Percentiles rank a stretch among this genome's conserved stretches.
These are phyloP conservation scores for Morpho helenor DNA, from an alignment of 2,888 invertebrate species.

Conservation along the genomic window DNA sequence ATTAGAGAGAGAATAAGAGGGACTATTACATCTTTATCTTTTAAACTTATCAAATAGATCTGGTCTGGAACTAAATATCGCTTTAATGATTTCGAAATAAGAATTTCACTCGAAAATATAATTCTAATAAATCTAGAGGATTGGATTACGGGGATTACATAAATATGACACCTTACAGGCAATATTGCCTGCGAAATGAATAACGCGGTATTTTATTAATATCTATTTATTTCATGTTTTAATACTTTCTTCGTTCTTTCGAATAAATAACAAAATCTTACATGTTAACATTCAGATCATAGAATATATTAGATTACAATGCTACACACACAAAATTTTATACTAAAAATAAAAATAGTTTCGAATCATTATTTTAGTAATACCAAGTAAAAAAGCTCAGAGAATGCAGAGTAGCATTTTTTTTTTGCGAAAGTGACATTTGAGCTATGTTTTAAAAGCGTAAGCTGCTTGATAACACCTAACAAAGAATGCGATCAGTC, in stretches of 20 bases:
- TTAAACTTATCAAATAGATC: no score
- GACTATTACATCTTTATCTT: no score
- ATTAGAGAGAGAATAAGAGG: no score
- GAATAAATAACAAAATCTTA: conserved; percentile 46
- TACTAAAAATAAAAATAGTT: no score
- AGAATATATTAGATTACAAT: conserved; percentile 24
- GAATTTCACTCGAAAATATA: no score
- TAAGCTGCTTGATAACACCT: conserved; percentile 35
- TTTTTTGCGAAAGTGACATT: conserved; percentile 1
- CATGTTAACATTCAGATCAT: conserved; percentile 42
- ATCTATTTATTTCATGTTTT: conserved; percentile 28
- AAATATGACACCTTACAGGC: neutral
- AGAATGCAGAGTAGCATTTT: no score
- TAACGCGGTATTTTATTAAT: conserved; percentile 15
- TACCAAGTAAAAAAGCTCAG: no score
- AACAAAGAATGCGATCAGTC: conserved; percentile 30
- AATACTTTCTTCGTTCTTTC: conserved; percentile 33
- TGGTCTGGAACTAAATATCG: no score
- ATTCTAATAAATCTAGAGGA: neutral
- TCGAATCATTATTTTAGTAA: no score
- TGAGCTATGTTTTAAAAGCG: conserved; percentile 4
- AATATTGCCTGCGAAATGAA: conserved; percentile 27
- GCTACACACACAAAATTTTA: conserved; percentile 12
- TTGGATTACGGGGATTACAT: neutral
- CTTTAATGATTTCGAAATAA: no score